phyloP scores from a whole-genome alignment of 2,113 vertebrate species.

The Melanotaenia duboulayi region DNA sequence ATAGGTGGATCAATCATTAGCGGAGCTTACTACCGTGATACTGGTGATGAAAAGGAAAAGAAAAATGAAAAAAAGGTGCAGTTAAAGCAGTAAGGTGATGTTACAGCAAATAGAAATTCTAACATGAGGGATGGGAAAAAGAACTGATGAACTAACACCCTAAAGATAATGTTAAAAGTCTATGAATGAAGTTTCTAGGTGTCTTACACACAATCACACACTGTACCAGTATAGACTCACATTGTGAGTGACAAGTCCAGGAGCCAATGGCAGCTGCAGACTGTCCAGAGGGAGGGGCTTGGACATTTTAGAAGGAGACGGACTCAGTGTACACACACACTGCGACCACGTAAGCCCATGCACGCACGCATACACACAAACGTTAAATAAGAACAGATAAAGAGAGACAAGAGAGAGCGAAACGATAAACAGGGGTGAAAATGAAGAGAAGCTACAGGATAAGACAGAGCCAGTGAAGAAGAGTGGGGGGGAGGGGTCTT shows the following conservation, averaged over 20 bases:
- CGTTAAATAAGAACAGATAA: slow-evolving; percentile 28
- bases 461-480: slow-evolving; percentile 8
- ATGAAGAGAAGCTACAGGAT: slow-evolving; percentile 35
- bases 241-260: slow-evolving; percentile 79
- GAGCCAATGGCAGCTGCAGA: slow-evolving; percentile 72
- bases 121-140: slow-evolving; percentile 2
- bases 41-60: neutral
- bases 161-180: neutral
- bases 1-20: slow-evolving; percentile 1
- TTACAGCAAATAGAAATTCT: neutral
- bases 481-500: neutral
- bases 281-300: slow-evolving; percentile 77
- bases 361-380: slow-evolving; percentile 1
- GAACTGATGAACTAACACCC: slow-evolving; percentile 23
- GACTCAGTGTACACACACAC: slow-evolving; percentile 78
- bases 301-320: slow-evolving; percentile 76
- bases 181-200: neutral
- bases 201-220: slow-evolving; percentile 38
- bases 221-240: slow-evolving; percentile 65
- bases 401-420: slow-evolving; percentile 41
- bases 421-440: slow-evolving; percentile 53
- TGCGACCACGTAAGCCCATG: slow-evolving; percentile 31
- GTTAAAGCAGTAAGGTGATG: slow-evolving; percentile 1
- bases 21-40: neutral
- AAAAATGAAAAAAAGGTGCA: neutral